Conservation (phyloP, 2,797 vertebrate genomes). For the Chelmon rostratus region DNA sequence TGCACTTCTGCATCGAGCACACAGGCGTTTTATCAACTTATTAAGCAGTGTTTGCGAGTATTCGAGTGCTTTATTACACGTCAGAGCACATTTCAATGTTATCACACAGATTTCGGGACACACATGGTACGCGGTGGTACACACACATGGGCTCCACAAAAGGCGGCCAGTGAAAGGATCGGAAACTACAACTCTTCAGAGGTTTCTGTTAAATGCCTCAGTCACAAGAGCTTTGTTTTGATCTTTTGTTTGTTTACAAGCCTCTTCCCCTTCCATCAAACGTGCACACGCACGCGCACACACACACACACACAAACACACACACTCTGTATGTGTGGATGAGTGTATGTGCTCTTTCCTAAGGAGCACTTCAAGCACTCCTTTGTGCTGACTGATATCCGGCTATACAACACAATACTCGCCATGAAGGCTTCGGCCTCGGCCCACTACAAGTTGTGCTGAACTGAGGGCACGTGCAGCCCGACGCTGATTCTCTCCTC, state of each 20-base stretch:
- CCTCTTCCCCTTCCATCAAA: constrained; percentile 26
- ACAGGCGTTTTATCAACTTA: constrained; percentile 3
- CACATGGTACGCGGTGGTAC: constrained; percentile 8
- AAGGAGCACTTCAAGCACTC: constrained; percentile 49
- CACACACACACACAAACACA: constrained; percentile 8
- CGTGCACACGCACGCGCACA: constrained; percentile 10
- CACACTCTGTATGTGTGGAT: no score
- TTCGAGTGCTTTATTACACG: constrained; percentile 12
- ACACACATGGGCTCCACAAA: constrained; percentile 31
- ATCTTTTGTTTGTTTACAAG: constrained; percentile 66
- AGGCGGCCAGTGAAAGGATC: constrained; percentile 26
- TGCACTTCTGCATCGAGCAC: background rate
- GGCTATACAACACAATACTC: constrained; percentile 55
- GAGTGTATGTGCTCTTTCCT: background rate
- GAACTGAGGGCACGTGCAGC: background rate
- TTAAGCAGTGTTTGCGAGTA: constrained; percentile 8
- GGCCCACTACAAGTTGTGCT: background rate
- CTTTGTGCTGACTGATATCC: constrained; percentile 68
- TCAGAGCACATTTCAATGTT: constrained; percentile 46
- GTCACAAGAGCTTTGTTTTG: constrained; percentile 50
- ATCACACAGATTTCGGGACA: constrained; percentile 23
- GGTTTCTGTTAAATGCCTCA: constrained; percentile 48
- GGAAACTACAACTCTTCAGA: constrained; percentile 46
- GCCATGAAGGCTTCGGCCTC: constrained; percentile 40
- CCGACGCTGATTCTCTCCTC: background rate